Evolutionary conservation across 23 tunicate genomes (phyloP), one percentile per base, ranked within the genome.

Genomic region (Clavelina lepadiformis): DNA sequence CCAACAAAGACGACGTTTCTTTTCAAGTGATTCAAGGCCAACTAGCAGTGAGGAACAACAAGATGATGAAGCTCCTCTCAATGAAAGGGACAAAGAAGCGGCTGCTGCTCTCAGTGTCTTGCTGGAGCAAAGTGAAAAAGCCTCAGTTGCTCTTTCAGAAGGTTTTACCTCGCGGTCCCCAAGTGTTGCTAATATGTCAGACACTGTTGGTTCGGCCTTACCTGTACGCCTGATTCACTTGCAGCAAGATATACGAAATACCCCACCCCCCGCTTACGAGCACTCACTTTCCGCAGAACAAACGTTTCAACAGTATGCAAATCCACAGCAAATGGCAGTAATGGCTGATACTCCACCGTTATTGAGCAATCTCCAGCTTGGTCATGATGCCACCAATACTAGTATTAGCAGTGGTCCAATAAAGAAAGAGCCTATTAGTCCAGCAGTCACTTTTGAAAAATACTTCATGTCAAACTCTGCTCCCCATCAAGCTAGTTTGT

Each of bases 201-300:
- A 56, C 6, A 32, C 31, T 32, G 74, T 26, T 26, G 25, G 31
- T 51, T 51, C 35, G 6, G 45, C 47, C 41, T 28, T 31, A 18
- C 67, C 82, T 18, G 26, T 56, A 0, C 84, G 69, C 32, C 18
- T 46, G n/a, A 32, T 73, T n/a, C 69, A 37, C 5, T 57, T 57
- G 20, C 63, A 70, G 38, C 47, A 69, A 13, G 28, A 46, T 18
- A 59, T 33, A 13, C 79, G 95, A 1, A 51, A 52, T 53, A 86
- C 95, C 29, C 95, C 95, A 2, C 95, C 95, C 15, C 95, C 95
- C 28, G 67, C 95, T 24, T 86, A 86, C 59, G 77, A 71, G 21
- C 73, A 79, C 22, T 45, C 75, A 5, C 3, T 22, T 28, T 28
- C 47, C 35, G 56, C n/a, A n/a, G n/a, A n/a, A n/a, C n/a, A n/a